Base-by-base conservation (phyloP, 2,797 vertebrate genomes). In the Sebastes flavidus region DNA sequence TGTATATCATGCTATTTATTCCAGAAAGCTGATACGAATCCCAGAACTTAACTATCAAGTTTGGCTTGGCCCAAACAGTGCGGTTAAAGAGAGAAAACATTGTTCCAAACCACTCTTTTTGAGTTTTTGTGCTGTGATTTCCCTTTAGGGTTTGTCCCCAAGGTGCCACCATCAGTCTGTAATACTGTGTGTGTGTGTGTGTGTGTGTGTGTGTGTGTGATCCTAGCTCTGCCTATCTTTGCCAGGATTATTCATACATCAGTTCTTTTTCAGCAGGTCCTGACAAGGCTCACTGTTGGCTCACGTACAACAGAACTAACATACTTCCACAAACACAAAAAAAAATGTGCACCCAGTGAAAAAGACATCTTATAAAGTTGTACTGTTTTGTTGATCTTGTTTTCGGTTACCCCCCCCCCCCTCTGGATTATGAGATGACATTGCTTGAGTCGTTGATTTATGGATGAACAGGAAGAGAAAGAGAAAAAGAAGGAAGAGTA, bases 231-330 rank as follows among this genome's bases (percentile, higher is more conserved):
- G 22, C 65, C 58, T 58, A 69, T 77, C 8, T 30, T 80, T 55
- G 20, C 42, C 68, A 3, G 32, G 12, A 63, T 82, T n/a, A 29
- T 70, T 72, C 52, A 61, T 22, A 56, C 46, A 16, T 14, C 29
- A 27, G 29, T 49, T 73, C 71, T 55, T 60, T 60, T 36, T 0
- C 10, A 24, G 75, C 87, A 86, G 24, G 89, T 80, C 71, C 54
- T 30, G 66, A 80, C 89, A 82, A 7, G 59, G 11, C 24, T 67
- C 68, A 12, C 3, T 2, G 8, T 56, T 76, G 77, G 29, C 72
- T 75, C 62, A 12, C 49, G 5, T 18, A 14, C 81, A 86, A 14
- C 81, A 86, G 11, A 25, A 29, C 29, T 6, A 65, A 71, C 27
- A 36, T 46, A 34, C 32, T 56, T 74, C 11, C 10, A 12, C 46